These are phyloP conservation scores for Ennomos quercinarius DNA, from an alignment of 2,888 invertebrate species.

Conservation along the genomic window DNA sequence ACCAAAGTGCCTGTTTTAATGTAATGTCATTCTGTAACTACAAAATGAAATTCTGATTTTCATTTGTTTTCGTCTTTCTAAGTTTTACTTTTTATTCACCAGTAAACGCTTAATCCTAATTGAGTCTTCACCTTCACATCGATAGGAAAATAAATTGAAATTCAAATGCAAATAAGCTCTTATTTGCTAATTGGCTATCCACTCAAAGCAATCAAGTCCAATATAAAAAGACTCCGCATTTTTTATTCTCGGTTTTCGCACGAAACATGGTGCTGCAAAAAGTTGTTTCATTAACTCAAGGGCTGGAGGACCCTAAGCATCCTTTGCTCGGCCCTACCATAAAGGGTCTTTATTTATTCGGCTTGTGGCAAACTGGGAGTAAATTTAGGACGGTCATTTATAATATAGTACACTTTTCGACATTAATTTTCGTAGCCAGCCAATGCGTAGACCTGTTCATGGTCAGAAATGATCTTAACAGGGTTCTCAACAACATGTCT, in stretches of 20 bases:
- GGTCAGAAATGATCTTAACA: conserved; percentile 9
- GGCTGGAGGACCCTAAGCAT: conserved; percentile 15
- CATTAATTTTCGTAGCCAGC: not conserved
- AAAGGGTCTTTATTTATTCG: conserved; percentile 18
- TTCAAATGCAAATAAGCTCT: conserved; percentile 27
- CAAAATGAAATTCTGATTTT: too few species aligned
- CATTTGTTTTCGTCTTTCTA: too few species aligned
- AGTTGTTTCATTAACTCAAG: conserved; percentile 14
- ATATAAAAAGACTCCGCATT: conserved; percentile 8
- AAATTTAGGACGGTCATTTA: conserved; percentile 4
- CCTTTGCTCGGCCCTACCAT: conserved; percentile 14
- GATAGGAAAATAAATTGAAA: conserved; percentile 28
- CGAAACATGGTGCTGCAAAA: conserved; percentile 12
- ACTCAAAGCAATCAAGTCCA: conserved; percentile 14
- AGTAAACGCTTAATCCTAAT: conserved; percentile 7
- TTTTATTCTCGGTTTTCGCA: not conserved
- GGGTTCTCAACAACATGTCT: conserved; percentile 12
- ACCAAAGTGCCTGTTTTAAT: too few species aligned
- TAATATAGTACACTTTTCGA: conserved; percentile 2
- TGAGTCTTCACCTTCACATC: conserved; percentile 25
- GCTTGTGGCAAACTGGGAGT: conserved; percentile 15
- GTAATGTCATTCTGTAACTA: too few species aligned
- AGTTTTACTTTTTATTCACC: too few species aligned
- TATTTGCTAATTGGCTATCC: conserved; percentile 31
- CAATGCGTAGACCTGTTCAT: conserved; percentile 6